Conservation (phyloP, 2,888 invertebrate genomes). For the Penaeus monodon region DNA sequence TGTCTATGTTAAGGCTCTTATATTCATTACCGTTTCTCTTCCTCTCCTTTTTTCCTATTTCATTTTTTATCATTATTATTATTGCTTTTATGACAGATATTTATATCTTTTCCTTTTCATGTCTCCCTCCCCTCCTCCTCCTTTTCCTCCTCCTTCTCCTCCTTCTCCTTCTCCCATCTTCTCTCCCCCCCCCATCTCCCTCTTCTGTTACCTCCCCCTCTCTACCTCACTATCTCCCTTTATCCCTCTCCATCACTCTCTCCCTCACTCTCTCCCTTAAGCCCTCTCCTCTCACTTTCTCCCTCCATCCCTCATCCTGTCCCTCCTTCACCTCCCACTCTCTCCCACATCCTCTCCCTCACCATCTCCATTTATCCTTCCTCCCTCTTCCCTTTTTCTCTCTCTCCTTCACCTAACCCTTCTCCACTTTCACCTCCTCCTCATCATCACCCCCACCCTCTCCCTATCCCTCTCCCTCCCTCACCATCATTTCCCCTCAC, state of each 20-base stretch:
- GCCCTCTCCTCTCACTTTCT: not conserved
- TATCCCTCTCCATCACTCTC: constrained; percentile 9
- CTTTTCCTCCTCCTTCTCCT: constrained; percentile 9
- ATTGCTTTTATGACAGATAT: not conserved
- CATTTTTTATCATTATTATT: not conserved
- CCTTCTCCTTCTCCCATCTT: not conserved
- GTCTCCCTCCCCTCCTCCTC: constrained; percentile 8
- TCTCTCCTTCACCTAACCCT: not conserved
- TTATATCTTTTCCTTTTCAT: constrained; percentile 11
- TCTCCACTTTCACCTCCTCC: not conserved
- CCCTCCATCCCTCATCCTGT: not conserved
- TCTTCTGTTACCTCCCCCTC: too few species aligned
- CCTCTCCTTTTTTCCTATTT: not conserved
- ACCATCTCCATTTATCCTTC: not conserved
- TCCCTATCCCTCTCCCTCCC: not conserved
- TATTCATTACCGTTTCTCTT: not conserved
- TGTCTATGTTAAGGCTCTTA: not conserved
- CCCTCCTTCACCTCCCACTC: constrained; percentile 4
- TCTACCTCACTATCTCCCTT: not conserved
- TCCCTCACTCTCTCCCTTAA: not conserved
- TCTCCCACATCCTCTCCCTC: not conserved
- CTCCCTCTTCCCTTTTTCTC: not conserved
- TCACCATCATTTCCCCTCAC: not conserved
- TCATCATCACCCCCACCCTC: not conserved
- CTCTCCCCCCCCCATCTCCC: not conserved